Base-by-base conservation (phyloP, 2,797 vertebrate genomes). In the Allochrocebus solatus region DNA sequence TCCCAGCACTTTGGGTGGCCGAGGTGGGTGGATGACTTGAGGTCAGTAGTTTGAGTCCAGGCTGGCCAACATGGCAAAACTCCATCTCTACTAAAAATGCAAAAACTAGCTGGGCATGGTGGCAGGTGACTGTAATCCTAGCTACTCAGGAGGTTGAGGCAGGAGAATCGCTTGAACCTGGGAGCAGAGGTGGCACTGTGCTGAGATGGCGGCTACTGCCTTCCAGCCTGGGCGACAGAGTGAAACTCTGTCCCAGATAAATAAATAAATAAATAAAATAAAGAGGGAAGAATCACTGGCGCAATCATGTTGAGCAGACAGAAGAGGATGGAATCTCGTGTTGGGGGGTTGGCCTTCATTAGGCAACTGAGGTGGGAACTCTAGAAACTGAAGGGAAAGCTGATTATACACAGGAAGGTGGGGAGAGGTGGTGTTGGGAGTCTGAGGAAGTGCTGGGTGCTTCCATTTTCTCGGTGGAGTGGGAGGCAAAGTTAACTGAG, bases 401-500 rank as follows among this genome's bases (percentile, higher is more conserved):
- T 30, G 85, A 41, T 41, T 2, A 12, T 16, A 4, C 7, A 10
- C 17, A 7, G 33, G 48, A 8, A 89, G 81, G n/a, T 10, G 33
- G 21, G 46, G 4, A 46, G 78, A 50, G 0, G 12, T 4, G 1
- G 30, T 11, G 7, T 3, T 55, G 43, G 83, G 41, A 43, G 30
- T 50, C 3, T 1, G 28, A 87, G 90, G 75, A 78, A 26, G 33
- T 14, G 5, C 48, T 11, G 76, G 55, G 1, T 17, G 61, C 81
- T 80, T 87, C 43, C 24, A 7, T 17, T n/a, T 84, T 55, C 43
- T 53, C 14, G 28, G 26, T 11, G 19, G 81, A 39, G 53, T 8
- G 76, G 87, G 48, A 84, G 72, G 84, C 48, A 64, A 70, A 81
- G 64, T 21, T 16, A 39, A 55, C 36, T 26, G 72, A 88, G 82